A percentile compares a stretch with the other conserved stretches of the same genome.
phyloP scores from a whole-genome alignment of 37 sponge, comb jelly and placozoan genomes.

The Corticium candelabrum region DNA sequence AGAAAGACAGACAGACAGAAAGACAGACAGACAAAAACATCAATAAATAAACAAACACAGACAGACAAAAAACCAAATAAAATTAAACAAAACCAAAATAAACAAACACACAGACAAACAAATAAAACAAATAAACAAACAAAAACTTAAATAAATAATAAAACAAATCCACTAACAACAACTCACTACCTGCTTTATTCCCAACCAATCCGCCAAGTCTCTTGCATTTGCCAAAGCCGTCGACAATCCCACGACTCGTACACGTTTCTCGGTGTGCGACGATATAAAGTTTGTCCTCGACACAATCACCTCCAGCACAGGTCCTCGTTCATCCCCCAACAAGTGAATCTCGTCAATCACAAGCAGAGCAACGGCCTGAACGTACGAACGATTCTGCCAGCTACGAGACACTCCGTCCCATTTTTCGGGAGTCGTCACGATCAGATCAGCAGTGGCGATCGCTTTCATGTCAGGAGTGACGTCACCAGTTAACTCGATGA shows the following conservation, averaged over 20 bases:
- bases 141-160: neutral
- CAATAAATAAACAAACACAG: too few species aligned
- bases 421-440: conserved; percentile 99
- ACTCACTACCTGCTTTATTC: conserved; percentile 45
- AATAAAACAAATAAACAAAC: neutral
- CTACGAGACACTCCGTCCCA: conserved; percentile 96
- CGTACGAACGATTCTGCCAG: conserved; percentile 93
- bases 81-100: too few species aligned
- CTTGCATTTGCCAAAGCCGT: conserved; percentile 96
- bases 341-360: conserved; percentile 98
- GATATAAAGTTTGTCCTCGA: conserved; percentile 94
- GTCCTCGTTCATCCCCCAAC: conserved; percentile 94
- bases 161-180: neutral
- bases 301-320: conserved; percentile 96
- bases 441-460: conserved; percentile 81
- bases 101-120: too few species aligned
- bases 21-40: too few species aligned
- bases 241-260: conserved; percentile 86
- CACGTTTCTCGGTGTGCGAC: conserved; percentile 79
- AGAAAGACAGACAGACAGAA: too few species aligned
- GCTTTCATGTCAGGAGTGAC: conserved; percentile 86
- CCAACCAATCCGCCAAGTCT: conserved; percentile 94
- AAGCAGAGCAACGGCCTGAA: conserved; percentile 54
- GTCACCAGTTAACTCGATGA: conserved; percentile 96
- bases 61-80: too few species aligned